These are phyloP conservation scores for Sebastes jordani DNA, from an alignment of 2,797 vertebrate genomes.

Conservation along the genomic window DNA sequence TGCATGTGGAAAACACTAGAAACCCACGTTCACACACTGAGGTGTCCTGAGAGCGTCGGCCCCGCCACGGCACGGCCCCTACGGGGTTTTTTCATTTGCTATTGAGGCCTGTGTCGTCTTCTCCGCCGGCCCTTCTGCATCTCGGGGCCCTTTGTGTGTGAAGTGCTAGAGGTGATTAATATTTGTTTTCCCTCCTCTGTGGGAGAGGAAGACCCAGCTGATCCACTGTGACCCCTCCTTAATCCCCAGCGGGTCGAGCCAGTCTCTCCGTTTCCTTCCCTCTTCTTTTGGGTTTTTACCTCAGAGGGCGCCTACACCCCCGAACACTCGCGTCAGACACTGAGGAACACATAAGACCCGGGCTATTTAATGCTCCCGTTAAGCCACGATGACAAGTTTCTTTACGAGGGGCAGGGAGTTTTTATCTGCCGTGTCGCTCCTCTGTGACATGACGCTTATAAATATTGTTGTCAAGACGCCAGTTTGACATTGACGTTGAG, in stretches of 20 bases:
- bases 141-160: slow-evolving; percentile 71
- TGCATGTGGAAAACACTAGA: background rate
- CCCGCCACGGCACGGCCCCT: slow-evolving; percentile 14
- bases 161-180: slow-evolving; percentile 84
- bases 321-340: slow-evolving; percentile 4
- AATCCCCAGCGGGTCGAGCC: slow-evolving; percentile 69
- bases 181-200: slow-evolving; percentile 83
- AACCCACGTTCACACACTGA: slow-evolving; percentile 27
- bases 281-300: slow-evolving; percentile 31
- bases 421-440: slow-evolving; percentile 20
- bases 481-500: background rate
- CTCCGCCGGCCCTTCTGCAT: slow-evolving; percentile 43
- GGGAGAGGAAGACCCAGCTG: slow-evolving; percentile 81
- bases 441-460: slow-evolving; percentile 20
- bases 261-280: slow-evolving; percentile 56
- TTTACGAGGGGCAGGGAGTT: slow-evolving; percentile 32
- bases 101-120: slow-evolving; percentile 51
- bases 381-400: slow-evolving; percentile 35
- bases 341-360: slow-evolving; percentile 4
- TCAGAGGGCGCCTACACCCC: background rate
- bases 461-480: slow-evolving; percentile 4
- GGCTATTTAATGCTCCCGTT: slow-evolving; percentile 19
- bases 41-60: slow-evolving; percentile 16
- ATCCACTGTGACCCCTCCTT: slow-evolving; percentile 74
- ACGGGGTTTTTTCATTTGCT: slow-evolving; percentile 69